A percentile compares a stretch with the other conserved stretches of the same genome.
phyloP scores from a whole-genome alignment of 2,113 vertebrate species.

The Pseudopodoces humilis region DNA sequence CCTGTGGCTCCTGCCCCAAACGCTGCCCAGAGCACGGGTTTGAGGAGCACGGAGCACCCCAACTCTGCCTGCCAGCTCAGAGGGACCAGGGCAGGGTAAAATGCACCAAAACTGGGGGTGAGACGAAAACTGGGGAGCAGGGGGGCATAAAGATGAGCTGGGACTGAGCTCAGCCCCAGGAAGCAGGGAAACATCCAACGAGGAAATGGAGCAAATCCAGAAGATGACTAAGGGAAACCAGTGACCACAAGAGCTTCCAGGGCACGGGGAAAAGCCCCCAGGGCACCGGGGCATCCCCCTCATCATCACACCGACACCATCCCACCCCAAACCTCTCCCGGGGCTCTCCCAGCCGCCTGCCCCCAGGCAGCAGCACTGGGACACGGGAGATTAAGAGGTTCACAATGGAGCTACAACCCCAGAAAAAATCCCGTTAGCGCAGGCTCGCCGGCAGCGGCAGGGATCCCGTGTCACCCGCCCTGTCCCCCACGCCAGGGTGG shows the following conservation, averaged over 20 bases:
- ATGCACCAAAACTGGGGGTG: accelerated
- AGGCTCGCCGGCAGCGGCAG: neutral
- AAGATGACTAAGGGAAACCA: neutral
- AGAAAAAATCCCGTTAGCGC: conserved; percentile 32
- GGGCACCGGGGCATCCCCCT: neutral
- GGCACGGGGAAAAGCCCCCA: neutral
- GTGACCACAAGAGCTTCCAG: neutral
- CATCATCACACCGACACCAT: neutral
- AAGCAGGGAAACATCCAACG: neutral
- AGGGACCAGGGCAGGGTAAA: neutral
- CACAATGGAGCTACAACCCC: conserved; percentile 41
- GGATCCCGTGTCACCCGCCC: neutral
- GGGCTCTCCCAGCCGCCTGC: neutral
- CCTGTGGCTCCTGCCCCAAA: neutral
- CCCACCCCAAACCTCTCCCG: neutral
- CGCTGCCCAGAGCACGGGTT: accelerated
- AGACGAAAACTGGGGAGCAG: neutral
- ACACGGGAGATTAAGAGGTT: conserved; percentile 1
- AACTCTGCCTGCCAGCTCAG: neutral
- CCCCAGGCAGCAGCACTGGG: neutral
- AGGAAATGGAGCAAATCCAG: neutral
- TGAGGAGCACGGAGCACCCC: neutral
- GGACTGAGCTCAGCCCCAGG: neutral
- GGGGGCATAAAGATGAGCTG: neutral
- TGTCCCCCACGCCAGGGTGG: neutral